Conservation (phyloP, 2,888 invertebrate genomes). For the Amorpha juglandis region DNA sequence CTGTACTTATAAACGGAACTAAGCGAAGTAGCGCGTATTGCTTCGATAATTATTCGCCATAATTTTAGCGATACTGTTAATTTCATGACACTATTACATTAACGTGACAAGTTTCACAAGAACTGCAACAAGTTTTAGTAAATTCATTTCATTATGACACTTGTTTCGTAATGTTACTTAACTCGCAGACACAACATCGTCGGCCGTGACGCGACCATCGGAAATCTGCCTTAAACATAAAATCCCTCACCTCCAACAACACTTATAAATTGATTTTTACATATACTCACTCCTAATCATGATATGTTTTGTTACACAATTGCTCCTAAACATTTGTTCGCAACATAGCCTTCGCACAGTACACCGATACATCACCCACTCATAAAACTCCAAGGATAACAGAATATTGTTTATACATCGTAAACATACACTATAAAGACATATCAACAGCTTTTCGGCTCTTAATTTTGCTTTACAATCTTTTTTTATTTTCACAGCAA, state of each 20-base stretch:
- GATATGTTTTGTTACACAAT: slow-evolving; percentile 79
- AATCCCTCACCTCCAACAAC: slow-evolving; percentile 49
- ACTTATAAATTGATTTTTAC: slow-evolving; percentile 62
- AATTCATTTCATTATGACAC: too few relatives aligned
- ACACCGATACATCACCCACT: slow-evolving; percentile 26
- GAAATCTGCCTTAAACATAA: not conserved
- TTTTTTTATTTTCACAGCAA: not conserved
- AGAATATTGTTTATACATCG: slow-evolving; percentile 22
- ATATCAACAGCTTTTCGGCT: slow-evolving; percentile 17
- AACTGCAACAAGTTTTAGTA: too few relatives aligned
- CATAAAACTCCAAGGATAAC: slow-evolving; percentile 20
- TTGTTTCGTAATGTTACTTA: too few relatives aligned
- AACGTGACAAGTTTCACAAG: too few relatives aligned
- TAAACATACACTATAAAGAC: slow-evolving; percentile 17
- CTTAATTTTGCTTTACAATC: not conserved
- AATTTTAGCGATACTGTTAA: too few relatives aligned
- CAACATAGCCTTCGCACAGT: slow-evolving; percentile 35
- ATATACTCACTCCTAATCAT: slow-evolving; percentile 72
- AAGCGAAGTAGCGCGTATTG: too few relatives aligned
- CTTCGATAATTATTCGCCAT: too few relatives aligned
- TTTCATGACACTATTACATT: too few relatives aligned
- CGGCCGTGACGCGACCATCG: too few relatives aligned
- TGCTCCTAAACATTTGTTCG: slow-evolving; percentile 46
- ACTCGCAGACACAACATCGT: too few relatives aligned
- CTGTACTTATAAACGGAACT: too few relatives aligned